These are phyloP conservation scores for Camelus dromedarius DNA, from an alignment of 2,113 vertebrate genomes.

Conservation along the genomic window DNA sequence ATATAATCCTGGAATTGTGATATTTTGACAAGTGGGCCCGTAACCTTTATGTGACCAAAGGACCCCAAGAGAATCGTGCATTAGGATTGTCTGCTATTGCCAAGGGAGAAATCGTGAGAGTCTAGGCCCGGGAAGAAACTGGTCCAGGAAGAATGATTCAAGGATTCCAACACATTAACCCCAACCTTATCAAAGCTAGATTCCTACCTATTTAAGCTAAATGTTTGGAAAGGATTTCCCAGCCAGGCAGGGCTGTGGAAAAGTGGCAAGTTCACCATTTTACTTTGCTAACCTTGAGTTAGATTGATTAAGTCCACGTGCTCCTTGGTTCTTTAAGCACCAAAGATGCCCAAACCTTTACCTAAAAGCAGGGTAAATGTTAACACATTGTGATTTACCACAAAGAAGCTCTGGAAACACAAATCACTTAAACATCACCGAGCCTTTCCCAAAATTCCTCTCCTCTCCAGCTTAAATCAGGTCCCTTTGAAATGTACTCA, in stretches of 20 bases:
- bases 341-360: background rate
- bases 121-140: constrained; percentile 26
- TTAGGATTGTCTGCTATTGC: background rate
- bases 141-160: background rate
- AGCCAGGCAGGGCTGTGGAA: background rate
- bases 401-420: background rate
- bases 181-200: background rate
- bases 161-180: background rate
- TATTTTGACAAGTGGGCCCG: background rate
- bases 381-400: background rate
- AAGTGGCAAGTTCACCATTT: background rate
- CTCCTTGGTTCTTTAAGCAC: background rate
- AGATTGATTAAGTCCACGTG: background rate
- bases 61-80: rapidly evolving
- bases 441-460: background rate
- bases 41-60: background rate
- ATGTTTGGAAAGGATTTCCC: background rate
- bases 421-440: background rate
- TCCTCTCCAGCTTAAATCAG: background rate
- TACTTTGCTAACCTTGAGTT: background rate
- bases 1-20: background rate
- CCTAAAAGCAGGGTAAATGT: background rate
- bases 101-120: constrained; percentile 46
- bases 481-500: background rate
- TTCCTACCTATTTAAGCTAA: background rate